Conservation (phyloP, 2,113 vertebrate genomes). For the Cyphomyrus discorhynchus region DNA sequence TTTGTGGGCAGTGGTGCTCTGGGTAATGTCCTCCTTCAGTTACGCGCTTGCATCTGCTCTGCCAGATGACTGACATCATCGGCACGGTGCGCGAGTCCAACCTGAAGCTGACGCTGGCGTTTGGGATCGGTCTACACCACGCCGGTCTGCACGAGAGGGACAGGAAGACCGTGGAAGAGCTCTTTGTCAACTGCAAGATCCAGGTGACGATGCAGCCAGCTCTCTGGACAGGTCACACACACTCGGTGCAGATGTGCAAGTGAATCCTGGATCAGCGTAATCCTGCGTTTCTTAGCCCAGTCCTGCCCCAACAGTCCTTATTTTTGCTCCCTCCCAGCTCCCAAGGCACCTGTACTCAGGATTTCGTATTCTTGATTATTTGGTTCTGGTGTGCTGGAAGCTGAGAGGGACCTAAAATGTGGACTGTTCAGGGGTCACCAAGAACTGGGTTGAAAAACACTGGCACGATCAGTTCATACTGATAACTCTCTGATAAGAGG, state of each 20-base stretch:
- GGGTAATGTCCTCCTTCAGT: neutral
- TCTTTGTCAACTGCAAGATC: conserved; percentile 97
- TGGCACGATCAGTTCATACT: neutral
- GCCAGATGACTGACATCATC: conserved; percentile 86
- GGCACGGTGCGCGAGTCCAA: conserved; percentile 84
- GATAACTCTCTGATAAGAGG: neutral
- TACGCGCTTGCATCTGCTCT: neutral
- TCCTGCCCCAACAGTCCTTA: neutral
- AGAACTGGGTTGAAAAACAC: neutral
- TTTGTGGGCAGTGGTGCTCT: neutral
- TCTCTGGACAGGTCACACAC: neutral
- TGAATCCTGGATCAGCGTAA: neutral
- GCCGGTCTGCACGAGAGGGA: conserved; percentile 91
- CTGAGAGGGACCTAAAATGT: neutral
- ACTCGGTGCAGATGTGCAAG: neutral
- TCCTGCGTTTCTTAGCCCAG: neutral
- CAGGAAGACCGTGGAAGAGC: conserved; percentile 89
- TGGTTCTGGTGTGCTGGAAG: neutral
- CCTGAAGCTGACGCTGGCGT: conserved; percentile 91
- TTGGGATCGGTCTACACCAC: conserved; percentile 96
- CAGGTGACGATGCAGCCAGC: conserved; percentile 62
- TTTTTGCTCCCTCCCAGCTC: neutral
- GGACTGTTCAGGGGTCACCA: neutral
- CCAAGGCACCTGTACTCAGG: neutral
- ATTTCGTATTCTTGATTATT: neutral